Conservation (phyloP, 2,113 vertebrate genomes). For the Scomber colias region DNA sequence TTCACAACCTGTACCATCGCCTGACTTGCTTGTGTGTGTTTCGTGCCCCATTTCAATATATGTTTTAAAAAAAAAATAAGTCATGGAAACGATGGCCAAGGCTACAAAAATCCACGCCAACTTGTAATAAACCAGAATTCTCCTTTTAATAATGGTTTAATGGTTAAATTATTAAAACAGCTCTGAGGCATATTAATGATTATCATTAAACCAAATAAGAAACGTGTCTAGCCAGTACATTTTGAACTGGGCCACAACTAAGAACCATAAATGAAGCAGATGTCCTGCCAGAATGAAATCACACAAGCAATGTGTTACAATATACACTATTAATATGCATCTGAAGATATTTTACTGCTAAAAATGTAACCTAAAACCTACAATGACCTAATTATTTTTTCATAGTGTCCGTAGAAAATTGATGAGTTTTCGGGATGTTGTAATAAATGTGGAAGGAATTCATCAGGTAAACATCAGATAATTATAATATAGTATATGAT, state of each 20-base stretch:
- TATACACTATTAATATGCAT: constrained; percentile 20
- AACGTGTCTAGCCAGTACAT: neutral
- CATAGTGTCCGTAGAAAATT: neutral
- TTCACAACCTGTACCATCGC: neutral
- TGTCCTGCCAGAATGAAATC: constrained; percentile 45
- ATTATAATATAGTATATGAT: too few relatives aligned
- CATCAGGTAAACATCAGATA: neutral
- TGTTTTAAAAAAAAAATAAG: neutral
- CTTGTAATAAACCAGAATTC: neutral
- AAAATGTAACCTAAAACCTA: neutral
- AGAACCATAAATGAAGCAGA: constrained; percentile 18
- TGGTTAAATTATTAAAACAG: constrained; percentile 31
- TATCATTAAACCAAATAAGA: constrained; percentile 1
- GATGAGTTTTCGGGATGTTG: neutral
- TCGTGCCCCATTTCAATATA: too few relatives aligned
- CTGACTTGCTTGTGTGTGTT: too few relatives aligned
- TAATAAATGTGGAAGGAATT: neutral
- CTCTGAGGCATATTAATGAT: constrained; percentile 45
- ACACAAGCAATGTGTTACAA: neutral
- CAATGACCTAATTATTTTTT: neutral
- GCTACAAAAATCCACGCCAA: neutral
- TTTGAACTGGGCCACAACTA: constrained; percentile 20
- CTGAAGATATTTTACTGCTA: constrained; percentile 9
- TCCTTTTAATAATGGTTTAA: constrained; percentile 20
- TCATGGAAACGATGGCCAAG: neutral